Percentiles rank a stretch among this genome's conserved stretches.
Evolutionary conservation across 2,797 vertebrate genomes (phyloP).

Genomic region (Danio albolineatus): DNA sequence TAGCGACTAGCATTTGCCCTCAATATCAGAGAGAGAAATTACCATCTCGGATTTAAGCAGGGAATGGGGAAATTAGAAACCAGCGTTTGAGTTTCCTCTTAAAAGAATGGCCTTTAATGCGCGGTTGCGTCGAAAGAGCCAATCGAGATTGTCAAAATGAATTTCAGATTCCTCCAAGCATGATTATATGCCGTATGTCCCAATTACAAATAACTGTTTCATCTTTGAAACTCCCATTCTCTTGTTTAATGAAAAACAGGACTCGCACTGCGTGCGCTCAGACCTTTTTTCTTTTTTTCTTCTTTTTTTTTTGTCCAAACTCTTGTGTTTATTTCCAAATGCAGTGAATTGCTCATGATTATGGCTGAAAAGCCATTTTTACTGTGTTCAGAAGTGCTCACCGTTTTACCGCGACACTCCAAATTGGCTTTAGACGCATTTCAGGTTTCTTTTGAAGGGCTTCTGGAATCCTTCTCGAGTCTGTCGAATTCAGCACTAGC

Average conservation of each 20-base stretch:
- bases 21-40: constrained; percentile 47
- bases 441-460: constrained; percentile 19
- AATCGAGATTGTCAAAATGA: constrained; percentile 33
- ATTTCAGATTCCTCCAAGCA: constrained; percentile 31
- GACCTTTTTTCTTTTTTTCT: background rate
- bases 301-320: constrained; percentile 11
- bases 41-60: constrained; percentile 25
- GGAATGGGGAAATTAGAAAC: constrained; percentile 38
- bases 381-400: constrained; percentile 24
- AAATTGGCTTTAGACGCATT: constrained; percentile 27
- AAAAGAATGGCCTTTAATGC: constrained; percentile 39
- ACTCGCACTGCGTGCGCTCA: constrained; percentile 14
- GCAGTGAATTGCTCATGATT: constrained; percentile 29
- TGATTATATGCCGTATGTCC: constrained; percentile 40
- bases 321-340: constrained; percentile 41
- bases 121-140: background rate
- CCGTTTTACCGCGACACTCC: constrained; percentile 12
- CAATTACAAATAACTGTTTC: constrained; percentile 47
- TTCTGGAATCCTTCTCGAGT: constrained; percentile 7
- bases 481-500: constrained; percentile 25
- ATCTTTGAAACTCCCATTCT: constrained; percentile 42
- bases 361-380: constrained; percentile 24
- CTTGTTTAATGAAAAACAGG: constrained; percentile 40
- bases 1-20: constrained; percentile 34
- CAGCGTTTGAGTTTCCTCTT: constrained; percentile 29